These are phyloP conservation scores for Cepaea nemoralis DNA, from an alignment of 1,140 invertebrate species.

Conservation along the genomic window DNA sequence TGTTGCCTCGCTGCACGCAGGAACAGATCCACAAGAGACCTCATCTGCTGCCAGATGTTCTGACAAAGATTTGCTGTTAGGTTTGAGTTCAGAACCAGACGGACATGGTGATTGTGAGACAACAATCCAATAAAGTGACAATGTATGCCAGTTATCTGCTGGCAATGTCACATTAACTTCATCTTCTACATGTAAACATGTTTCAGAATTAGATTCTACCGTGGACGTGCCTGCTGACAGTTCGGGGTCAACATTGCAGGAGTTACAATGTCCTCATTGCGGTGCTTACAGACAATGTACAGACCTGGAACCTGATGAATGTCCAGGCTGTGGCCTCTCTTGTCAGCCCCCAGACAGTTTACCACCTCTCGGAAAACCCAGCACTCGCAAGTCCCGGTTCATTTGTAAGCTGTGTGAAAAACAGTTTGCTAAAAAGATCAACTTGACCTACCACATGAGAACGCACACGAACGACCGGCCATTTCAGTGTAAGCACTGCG, in stretches of 20 bases:
- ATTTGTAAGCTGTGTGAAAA: not conserved
- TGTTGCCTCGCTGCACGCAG: too few relatives aligned
- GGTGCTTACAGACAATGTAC: not conserved
- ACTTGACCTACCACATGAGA: not conserved
- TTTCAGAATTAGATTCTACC: too few relatives aligned
- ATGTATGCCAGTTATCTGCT: too few relatives aligned
- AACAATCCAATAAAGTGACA: too few relatives aligned
- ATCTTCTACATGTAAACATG: too few relatives aligned
- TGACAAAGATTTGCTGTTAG: too few relatives aligned
- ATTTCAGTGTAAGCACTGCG: not conserved
- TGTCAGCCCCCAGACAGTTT: not conserved
- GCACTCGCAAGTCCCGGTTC: not conserved
- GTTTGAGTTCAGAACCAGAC: too few relatives aligned
- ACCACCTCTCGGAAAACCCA: not conserved
- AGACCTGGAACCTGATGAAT: not conserved
- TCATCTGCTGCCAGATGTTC: too few relatives aligned
- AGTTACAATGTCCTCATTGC: not conserved
- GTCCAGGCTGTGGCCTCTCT: not conserved
- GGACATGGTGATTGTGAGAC: too few relatives aligned
- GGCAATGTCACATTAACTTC: too few relatives aligned
- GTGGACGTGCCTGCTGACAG: not conserved
- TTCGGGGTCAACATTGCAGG: not conserved
- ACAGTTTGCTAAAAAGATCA: not conserved
- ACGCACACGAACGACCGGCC: not conserved
- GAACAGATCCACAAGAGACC: too few relatives aligned